A percentile compares a stretch with the other conserved stretches of the same genome.
Conservation (phyloP, 2,113 vertebrate genomes). For the Trichechus manatus region DNA sequence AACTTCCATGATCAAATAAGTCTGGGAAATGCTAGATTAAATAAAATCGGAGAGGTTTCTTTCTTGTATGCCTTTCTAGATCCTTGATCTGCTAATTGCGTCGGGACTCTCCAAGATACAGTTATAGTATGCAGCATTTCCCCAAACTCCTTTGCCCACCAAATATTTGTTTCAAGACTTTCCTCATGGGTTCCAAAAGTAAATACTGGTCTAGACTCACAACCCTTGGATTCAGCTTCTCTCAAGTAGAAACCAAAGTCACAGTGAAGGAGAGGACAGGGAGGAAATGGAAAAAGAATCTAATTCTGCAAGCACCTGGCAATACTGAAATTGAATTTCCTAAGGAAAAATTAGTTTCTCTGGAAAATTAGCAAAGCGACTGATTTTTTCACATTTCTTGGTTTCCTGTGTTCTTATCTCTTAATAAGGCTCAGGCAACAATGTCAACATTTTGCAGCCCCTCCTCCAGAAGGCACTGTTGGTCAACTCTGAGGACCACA, state of each 20-base stretch:
- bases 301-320: slow-evolving; percentile 60
- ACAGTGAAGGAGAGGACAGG: slow-evolving; percentile 41
- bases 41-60: slow-evolving; percentile 68
- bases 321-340: slow-evolving; percentile 50
- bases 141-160: slow-evolving; percentile 45
- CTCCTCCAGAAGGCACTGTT: not conserved
- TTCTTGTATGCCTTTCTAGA: slow-evolving; percentile 65
- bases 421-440: slow-evolving; percentile 36
- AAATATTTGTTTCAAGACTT: slow-evolving; percentile 62
- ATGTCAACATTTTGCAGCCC: not conserved
- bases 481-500: not conserved
- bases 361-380: slow-evolving; percentile 54
- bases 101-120: slow-evolving; percentile 37
- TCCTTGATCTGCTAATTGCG: slow-evolving; percentile 72
- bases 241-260: slow-evolving; percentile 64
- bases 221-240: slow-evolving; percentile 70
- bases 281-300: slow-evolving; percentile 73
- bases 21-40: slow-evolving; percentile 72
- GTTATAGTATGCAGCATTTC: slow-evolving; percentile 62
- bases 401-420: slow-evolving; percentile 35
- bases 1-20: slow-evolving; percentile 60
- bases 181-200: slow-evolving; percentile 67
- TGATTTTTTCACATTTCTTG: slow-evolving; percentile 24
- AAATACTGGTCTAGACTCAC: slow-evolving; percentile 72
- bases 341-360: slow-evolving; percentile 60